These are phyloP conservation scores for Toxonevra muliebris DNA, from an alignment of 2,888 invertebrate species.

Conservation along the genomic window DNA sequence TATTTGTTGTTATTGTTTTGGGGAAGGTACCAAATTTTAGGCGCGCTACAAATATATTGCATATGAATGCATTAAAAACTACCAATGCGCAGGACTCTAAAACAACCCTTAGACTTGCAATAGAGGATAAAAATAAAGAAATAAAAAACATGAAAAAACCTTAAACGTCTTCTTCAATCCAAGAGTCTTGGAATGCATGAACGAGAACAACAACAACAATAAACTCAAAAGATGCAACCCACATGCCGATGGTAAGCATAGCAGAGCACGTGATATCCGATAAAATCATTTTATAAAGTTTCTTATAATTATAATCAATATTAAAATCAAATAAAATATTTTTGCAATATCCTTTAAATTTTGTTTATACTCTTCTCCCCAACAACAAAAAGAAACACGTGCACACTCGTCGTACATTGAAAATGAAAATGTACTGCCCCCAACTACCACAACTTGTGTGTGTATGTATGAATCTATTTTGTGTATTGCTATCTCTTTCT, in stretches of 20 bases:
- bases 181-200: background rate
- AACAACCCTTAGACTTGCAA: conserved; percentile 51
- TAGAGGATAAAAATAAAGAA: conserved; percentile 34
- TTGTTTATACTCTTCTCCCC: too few relatives aligned
- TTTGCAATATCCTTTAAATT: too few relatives aligned
- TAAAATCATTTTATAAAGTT: too few relatives aligned
- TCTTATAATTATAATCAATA: too few relatives aligned
- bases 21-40: conserved; percentile 52
- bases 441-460: background rate
- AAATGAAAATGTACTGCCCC: conserved; percentile 36
- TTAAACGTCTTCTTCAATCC: background rate
- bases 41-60: conserved; percentile 16
- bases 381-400: too few relatives aligned
- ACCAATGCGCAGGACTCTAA: conserved; percentile 54
- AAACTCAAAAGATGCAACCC: background rate
- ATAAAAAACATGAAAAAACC: conserved; percentile 15
- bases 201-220: conserved; percentile 5
- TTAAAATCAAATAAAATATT: too few relatives aligned
- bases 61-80: conserved; percentile 22
- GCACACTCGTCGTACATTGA: too few relatives aligned
- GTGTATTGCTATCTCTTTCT: conserved; percentile 6
- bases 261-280: too few relatives aligned
- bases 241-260: background rate
- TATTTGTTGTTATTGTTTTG: conserved; percentile 42
- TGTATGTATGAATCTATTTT: background rate